These are phyloP conservation scores for Ichneumon xanthorius DNA, from an alignment of 2,888 invertebrate species.

Conservation along the genomic window DNA sequence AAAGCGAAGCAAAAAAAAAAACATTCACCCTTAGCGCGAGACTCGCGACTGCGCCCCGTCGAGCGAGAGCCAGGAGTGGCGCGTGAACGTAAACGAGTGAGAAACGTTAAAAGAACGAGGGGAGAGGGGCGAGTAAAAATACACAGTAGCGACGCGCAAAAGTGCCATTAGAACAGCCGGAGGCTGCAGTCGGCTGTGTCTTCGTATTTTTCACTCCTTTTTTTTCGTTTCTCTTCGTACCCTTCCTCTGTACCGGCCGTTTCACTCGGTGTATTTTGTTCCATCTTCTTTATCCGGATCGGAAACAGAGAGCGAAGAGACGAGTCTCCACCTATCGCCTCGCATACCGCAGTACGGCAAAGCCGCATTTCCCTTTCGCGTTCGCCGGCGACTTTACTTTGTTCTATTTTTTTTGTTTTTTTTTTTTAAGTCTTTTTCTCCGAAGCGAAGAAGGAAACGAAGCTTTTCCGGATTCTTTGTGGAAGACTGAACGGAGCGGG, in stretches of 20 bases:
- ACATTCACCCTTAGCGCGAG: conserved; percentile 44
- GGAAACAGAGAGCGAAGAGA: conserved; percentile 12
- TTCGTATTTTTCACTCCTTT: conserved; percentile 35
- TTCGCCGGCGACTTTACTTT: conserved; percentile 20
- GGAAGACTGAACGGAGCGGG: neutral
- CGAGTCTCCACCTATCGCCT: conserved; percentile 23
- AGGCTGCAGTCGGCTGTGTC: conserved; percentile 44
- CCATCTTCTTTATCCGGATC: conserved; percentile 25
- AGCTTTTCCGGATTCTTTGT: conserved; percentile 16
- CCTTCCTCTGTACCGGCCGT: conserved; percentile 13
- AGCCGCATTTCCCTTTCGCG: conserved; percentile 15
- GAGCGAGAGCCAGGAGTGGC: conserved; percentile 6
- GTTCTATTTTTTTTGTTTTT: conserved; percentile 10
- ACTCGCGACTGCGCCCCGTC: conserved; percentile 15
- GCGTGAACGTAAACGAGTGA: conserved; percentile 30
- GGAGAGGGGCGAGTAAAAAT: conserved; percentile 2
- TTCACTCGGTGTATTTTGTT: conserved; percentile 27
- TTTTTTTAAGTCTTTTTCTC: conserved; percentile 19
- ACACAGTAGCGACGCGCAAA: conserved; percentile 52
- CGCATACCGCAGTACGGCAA: conserved; percentile 16
- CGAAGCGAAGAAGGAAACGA: conserved; percentile 5
- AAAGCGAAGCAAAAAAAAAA: conserved; percentile 24
- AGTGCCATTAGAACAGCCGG: conserved; percentile 62
- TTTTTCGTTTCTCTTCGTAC: conserved; percentile 10
- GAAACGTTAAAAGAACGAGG: conserved; percentile 21